Evolutionary conservation across 2,113 vertebrate genomes (phyloP).

Genomic region (Cynocephalus volans): DNA sequence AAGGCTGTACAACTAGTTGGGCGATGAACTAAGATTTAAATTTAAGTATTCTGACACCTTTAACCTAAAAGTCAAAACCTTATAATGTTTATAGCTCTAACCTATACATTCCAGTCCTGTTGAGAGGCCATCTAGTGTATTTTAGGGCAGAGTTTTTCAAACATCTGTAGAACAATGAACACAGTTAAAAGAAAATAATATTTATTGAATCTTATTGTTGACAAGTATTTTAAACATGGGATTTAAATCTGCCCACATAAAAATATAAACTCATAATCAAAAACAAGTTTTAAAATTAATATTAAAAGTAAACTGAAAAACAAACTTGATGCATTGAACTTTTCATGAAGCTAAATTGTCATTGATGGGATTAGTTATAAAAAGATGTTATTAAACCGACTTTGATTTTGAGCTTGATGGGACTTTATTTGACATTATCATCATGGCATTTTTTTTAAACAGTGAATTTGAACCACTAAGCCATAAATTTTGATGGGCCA

Average conservation of each 20-base stretch:
- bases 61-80: neutral
- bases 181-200: conserved; percentile 5
- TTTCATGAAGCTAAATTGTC: neutral
- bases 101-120: neutral
- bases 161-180: neutral
- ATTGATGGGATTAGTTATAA: neutral
- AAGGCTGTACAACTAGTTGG: neutral
- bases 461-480: neutral
- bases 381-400: neutral
- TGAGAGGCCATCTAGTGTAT: neutral
- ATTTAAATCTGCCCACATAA: neutral
- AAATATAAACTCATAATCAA: neutral
- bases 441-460: neutral
- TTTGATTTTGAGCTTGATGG: neutral
- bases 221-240: neutral
- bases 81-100: neutral
- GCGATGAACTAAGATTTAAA: conserved; percentile 32
- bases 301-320: conserved; percentile 30
- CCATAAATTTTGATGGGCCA: neutral
- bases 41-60: neutral
- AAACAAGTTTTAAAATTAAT: conserved; percentile 18
- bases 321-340: neutral
- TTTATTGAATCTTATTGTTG: neutral
- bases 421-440: neutral
- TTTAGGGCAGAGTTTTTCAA: neutral